These are phyloP conservation scores for Chouioia cunea DNA, from an alignment of 2,888 invertebrate genomes.

Conservation along the genomic window DNA sequence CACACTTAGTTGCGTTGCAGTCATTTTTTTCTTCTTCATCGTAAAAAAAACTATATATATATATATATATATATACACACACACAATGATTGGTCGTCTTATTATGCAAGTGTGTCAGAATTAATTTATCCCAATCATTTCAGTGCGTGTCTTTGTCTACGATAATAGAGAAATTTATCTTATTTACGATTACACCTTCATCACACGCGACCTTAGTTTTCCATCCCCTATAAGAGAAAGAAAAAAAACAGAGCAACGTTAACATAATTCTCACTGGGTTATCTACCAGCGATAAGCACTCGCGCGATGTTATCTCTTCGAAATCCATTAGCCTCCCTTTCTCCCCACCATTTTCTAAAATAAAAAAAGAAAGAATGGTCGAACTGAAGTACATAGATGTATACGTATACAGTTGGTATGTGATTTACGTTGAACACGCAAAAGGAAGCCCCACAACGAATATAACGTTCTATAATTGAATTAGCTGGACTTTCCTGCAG, in stretches of 20 bases:
- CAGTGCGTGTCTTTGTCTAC: neutral
- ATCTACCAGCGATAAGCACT: conserved; percentile 24
- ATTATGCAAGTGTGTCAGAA: too few species aligned
- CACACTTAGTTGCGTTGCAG: neutral
- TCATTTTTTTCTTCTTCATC: too few species aligned
- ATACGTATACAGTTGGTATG: conserved; percentile 22
- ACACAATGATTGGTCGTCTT: too few species aligned
- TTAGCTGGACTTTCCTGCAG: too few species aligned
- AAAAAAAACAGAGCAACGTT: conserved; percentile 5
- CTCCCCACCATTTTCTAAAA: conserved; percentile 21
- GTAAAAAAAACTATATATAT: neutral
- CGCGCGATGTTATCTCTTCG: neutral
- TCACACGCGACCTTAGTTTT: conserved; percentile 10
- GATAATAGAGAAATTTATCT: conserved; percentile 18
- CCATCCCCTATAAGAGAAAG: neutral
- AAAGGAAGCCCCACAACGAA: conserved; percentile 25
- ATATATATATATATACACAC: too few species aligned
- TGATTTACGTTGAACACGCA: neutral
- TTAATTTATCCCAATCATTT: too few species aligned
- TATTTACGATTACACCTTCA: conserved; percentile 14
- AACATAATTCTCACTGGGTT: conserved; percentile 22
- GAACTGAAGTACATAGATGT: conserved; percentile 1
- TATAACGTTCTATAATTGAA: too few species aligned
- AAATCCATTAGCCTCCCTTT: conserved; percentile 27
- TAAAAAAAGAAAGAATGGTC: neutral